These are phyloP conservation scores for Dendroctonus ponderosae DNA, from an alignment of 1,140 invertebrate species.

Conservation along the genomic window DNA sequence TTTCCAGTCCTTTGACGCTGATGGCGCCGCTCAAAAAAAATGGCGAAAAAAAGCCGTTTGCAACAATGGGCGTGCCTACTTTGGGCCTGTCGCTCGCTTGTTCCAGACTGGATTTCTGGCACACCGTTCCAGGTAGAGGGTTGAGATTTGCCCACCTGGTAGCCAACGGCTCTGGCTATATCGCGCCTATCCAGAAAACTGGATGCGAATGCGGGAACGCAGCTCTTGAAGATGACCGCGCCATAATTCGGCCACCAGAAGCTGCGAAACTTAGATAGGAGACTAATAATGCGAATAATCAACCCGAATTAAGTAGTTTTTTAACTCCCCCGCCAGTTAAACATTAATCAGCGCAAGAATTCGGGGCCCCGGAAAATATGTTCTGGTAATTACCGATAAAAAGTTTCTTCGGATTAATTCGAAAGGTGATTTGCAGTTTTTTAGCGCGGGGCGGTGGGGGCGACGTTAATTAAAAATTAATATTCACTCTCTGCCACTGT, in stretches of 20 bases:
- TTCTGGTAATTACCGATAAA: constrained; percentile 24
- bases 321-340: constrained; percentile 14
- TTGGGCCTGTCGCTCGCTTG: too few relatives aligned
- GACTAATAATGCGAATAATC: constrained; percentile 22
- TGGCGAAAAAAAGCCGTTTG: too few relatives aligned
- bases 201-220: constrained; percentile 3
- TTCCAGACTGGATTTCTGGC: too few relatives aligned
- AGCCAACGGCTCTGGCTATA: too few relatives aligned
- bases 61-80: too few relatives aligned
- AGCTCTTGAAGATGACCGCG: not conserved
- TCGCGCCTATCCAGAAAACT: too few relatives aligned
- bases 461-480: constrained; percentile 17
- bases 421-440: constrained; percentile 13
- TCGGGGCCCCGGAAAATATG: constrained; percentile 15
- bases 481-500: too few relatives aligned
- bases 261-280: constrained; percentile 21
- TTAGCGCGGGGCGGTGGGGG: not conserved
- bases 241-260: constrained; percentile 3
- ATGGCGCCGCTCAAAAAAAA: too few relatives aligned
- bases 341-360: constrained; percentile 23
- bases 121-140: too few relatives aligned
- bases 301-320: constrained; percentile 20
- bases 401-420: constrained; percentile 18
- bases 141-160: too few relatives aligned
- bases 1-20: too few relatives aligned